Base-by-base conservation (phyloP, 1,140 invertebrate genomes). In the Bombus superbus region DNA sequence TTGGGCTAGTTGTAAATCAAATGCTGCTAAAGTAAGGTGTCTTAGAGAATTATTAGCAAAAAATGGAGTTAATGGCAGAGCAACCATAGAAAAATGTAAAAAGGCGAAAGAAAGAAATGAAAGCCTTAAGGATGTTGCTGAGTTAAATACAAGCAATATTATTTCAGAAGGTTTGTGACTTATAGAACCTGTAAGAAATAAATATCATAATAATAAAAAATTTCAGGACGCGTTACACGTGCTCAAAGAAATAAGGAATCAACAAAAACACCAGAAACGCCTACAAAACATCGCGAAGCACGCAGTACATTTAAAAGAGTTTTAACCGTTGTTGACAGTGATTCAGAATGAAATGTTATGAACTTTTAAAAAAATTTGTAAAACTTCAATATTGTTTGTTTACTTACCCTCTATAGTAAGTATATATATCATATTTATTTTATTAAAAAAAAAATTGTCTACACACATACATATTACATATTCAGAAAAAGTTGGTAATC, bases 21-120 rank as follows among this genome's bases (percentile, higher is more conserved):
- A 93, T 76, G 81, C 86, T 47, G 89, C 91, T 53, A 93, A 90
- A 84, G n/a, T 93, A 44, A 88, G 76, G 4, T 86, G 91, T 64
- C 72, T 95, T 0, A 76, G 90, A 38, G 83, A 92, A n/a, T 87
- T 94, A 15, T 83, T 95, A 42, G 90, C 92, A 76, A 82, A 94
- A 80, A 89, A 94, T 81, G 94, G 94, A 32, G 75, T 95, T 22
- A 75, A 1, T 47, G 91, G 93, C 40, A 91, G 91, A 44, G 93
- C 93, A 73, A 93, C 93, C 22, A 11, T 94, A 62, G 91, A 93
- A 47, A 95, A 95, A 78, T 95, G 94, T 85, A 92, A 91, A 78
- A 90, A 85, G 71, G 90, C 86, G 10, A 95, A 92, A 79, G 88
- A 89, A 64, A 91, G 92, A 75, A 92, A 88, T 38, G 90, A 92